Evolutionary conservation across 92 coral and sea anemone species (phyloP), one percentile per base, ranked within the genome.

Genomic region (Palythoa grandis): DNA sequence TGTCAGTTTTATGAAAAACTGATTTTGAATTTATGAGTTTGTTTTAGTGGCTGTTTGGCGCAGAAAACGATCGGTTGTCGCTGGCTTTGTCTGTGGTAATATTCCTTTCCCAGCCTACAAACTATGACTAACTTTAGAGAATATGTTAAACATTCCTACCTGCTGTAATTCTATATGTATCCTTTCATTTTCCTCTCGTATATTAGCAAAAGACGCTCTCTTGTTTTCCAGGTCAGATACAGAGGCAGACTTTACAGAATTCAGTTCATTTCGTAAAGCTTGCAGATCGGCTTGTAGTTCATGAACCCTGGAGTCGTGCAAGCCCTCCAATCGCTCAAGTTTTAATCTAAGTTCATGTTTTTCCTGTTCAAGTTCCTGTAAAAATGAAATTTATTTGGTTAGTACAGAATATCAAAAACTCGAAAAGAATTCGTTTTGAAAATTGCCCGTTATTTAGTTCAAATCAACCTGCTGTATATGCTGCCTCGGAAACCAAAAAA

Each of bases 131-230:
- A 6, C 17, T 61, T 61, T 63, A 19, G 24, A 19, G 8, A 63
- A 58, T 13, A 58, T 15, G 15, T 58, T 15, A 58, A 16, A 11
- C 29, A 1, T 7, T 14, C 85, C 29, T 83, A 97, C 99, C 97
- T 95, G 90, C 23, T 87, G 91, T n/a, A 95, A 54, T 40, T 97
- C 98, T 22, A 86, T 86, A 69, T 97, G 92, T 15, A 97, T 94
- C 86, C 85, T 92, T 37, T 92, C 94, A 83, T 95, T 97, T 83
- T 97, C 99, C 25, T 97, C 98, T 17, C 92, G 88, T 5, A 97
- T 72, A 25, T 91, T 95, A 58, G 90, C 92, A 65, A 95, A 91
- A 56, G 94, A 91, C 74, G 92, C 92, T 75, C 97, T 89, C 72
- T 92, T 91, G 43, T 84, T 78, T 22, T 90, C 89, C 52, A 89